These are phyloP conservation scores for Amphipyra berbera DNA, from an alignment of 2,888 invertebrate genomes.

Conservation along the genomic window DNA sequence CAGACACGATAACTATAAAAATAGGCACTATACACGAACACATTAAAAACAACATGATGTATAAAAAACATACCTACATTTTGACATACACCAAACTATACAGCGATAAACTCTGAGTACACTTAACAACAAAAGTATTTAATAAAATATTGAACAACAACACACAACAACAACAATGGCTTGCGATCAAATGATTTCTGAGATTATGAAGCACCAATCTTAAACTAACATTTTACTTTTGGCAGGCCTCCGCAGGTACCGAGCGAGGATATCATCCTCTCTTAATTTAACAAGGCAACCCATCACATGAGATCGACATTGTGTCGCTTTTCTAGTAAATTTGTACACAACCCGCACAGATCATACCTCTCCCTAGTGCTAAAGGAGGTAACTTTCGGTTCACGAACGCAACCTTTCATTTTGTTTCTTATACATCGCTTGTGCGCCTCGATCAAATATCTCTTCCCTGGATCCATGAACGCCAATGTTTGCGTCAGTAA, in stretches of 20 bases:
- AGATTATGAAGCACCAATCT: slow-evolving; percentile 43
- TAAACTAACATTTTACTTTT: slow-evolving; percentile 26
- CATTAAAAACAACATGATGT: no score
- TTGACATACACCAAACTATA: slow-evolving; percentile 9
- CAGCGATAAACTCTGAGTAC: slow-evolving; percentile 28
- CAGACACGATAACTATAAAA: slow-evolving; percentile 15
- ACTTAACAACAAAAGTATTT: slow-evolving; percentile 28
- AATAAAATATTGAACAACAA: slow-evolving; percentile 26
- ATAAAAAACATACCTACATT: no score
- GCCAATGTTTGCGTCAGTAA: slow-evolving; percentile 59
- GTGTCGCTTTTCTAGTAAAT: slow-evolving; percentile 24
- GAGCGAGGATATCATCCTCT: slow-evolving; percentile 31
- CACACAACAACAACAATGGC: slow-evolving; percentile 28
- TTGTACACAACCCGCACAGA: slow-evolving; percentile 63
- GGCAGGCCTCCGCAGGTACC: slow-evolving; percentile 24
- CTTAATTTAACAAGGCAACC: slow-evolving; percentile 42
- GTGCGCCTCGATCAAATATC: slow-evolving; percentile 67
- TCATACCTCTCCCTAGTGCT: slow-evolving; percentile 55
- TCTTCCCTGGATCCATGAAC: slow-evolving; percentile 67
- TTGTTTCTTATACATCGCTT: slow-evolving; percentile 67
- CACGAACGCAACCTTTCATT: slow-evolving; percentile 61
- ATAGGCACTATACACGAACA: slow-evolving; percentile 5
- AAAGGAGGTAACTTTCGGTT: slow-evolving; percentile 69
- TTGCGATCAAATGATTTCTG: slow-evolving; percentile 6
- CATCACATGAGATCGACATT: slow-evolving; percentile 9